Conservation (phyloP, 2,113 vertebrate species). For the Passerina amoena region DNA sequence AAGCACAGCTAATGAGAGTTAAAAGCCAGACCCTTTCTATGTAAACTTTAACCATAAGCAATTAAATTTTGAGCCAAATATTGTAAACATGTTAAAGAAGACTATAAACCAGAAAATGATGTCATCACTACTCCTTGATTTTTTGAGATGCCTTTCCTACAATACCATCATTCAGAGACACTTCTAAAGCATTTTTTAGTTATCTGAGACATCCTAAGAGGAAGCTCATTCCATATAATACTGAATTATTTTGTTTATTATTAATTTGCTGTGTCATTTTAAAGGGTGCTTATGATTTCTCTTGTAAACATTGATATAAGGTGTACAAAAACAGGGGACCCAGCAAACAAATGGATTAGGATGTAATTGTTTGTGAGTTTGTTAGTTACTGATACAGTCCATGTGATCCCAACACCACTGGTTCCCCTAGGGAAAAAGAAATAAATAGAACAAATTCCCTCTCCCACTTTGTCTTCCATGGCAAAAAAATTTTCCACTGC, state of each 20-base stretch:
- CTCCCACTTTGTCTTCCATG: not conserved
- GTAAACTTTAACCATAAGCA: not conserved
- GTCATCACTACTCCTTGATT: not conserved
- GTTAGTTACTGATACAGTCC: not conserved
- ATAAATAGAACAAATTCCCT: not conserved
- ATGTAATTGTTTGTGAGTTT: not conserved
- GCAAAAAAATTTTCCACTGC: not conserved
- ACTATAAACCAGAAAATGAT: not conserved
- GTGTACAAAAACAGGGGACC: not conserved
- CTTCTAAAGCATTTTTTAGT: constrained; percentile 47
- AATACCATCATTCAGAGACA: constrained; percentile 38
- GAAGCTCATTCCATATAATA: not conserved
- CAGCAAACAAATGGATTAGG: not conserved
- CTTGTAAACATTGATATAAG: not conserved
- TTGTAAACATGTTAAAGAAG: not conserved
- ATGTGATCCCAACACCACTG: not conserved
- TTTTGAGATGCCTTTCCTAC: constrained; percentile 2
- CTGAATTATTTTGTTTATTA: constrained; percentile 49
- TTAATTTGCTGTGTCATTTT: constrained; percentile 35
- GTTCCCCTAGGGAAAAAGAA: not conserved
- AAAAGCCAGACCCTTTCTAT: not conserved
- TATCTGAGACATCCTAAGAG: constrained; percentile 7
- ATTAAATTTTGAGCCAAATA: not conserved
- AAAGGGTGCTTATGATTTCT: not conserved
- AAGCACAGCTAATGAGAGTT: constrained; percentile 5